Evolutionary conservation across 1,140 invertebrate species (phyloP).

Genomic region (Cydia amplana): DNA sequence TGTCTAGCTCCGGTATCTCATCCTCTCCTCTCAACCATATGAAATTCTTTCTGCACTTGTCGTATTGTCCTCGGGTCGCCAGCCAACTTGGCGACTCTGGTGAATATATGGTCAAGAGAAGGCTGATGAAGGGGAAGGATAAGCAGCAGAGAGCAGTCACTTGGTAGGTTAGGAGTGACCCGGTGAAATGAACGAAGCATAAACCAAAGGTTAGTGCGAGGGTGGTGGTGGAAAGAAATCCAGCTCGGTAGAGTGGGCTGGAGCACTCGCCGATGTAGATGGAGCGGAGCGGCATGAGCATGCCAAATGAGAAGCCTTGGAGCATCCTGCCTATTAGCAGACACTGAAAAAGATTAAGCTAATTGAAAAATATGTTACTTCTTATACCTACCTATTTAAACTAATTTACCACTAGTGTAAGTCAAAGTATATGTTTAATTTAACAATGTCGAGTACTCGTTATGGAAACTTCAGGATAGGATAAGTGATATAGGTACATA

Average conservation of each 20-base stretch:
- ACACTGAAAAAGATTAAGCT: not conserved
- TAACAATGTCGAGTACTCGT: too few species aligned
- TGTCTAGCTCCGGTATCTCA: constrained; percentile 2
- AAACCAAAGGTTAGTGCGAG: not conserved
- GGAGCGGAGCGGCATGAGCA: not conserved
- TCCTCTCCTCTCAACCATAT: constrained; percentile 3
- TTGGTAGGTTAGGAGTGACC: not conserved
- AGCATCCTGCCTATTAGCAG: constrained; percentile 14
- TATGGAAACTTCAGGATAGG: too few species aligned
- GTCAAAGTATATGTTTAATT: too few species aligned
- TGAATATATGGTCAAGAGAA: not conserved
- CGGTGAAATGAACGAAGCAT: not conserved
- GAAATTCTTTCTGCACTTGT: not conserved
- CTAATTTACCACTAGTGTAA: too few species aligned
- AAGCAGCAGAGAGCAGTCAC: not conserved
- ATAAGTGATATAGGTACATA: too few species aligned
- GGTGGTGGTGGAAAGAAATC: not conserved
- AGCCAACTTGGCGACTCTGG: constrained; percentile 33
- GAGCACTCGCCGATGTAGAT: constrained; percentile 34
- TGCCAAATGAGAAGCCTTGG: constrained; percentile 31
- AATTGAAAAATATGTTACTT: too few species aligned
- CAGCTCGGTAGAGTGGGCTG: constrained; percentile 20
- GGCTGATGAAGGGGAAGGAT: not conserved
- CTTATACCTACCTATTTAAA: too few species aligned
- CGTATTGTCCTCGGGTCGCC: not conserved